phyloP scores from a whole-genome alignment of 2,113 vertebrate species.

The Trichomycterus rosablanca region DNA sequence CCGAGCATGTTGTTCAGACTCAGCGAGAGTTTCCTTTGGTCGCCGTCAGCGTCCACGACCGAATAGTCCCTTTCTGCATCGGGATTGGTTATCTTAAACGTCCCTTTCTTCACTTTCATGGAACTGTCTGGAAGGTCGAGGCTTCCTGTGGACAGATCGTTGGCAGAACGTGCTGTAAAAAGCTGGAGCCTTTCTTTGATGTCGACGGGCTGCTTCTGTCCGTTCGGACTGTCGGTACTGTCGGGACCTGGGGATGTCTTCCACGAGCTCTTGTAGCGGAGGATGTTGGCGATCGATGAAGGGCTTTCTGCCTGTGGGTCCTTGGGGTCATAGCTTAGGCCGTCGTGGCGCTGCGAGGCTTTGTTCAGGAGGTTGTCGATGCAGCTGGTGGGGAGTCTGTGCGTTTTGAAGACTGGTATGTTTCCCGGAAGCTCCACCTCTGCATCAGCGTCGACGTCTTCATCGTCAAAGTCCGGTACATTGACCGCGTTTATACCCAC shows the following conservation, averaged over 20 bases:
- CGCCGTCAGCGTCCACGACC: constrained; percentile 15
- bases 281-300: background rate
- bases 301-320: background rate
- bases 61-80: constrained; percentile 35
- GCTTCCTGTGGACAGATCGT: constrained; percentile 11
- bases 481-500: background rate
- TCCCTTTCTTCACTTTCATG: constrained; percentile 49
- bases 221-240: background rate
- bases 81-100: constrained; percentile 61
- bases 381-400: constrained; percentile 50
- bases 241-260: constrained; percentile 2
- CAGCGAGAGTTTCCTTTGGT: constrained; percentile 51
- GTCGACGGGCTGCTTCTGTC: constrained; percentile 39
- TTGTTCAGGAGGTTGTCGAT: constrained; percentile 23
- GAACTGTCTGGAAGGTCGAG: constrained; percentile 30
- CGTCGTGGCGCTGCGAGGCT: constrained; percentile 20
- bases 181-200: constrained; percentile 60
- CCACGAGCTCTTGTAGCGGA: constrained; percentile 38
- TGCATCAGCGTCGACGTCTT: constrained; percentile 26
- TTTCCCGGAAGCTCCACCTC: constrained; percentile 19
- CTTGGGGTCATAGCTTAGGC: constrained; percentile 3
- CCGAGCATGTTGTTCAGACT: constrained; percentile 68
- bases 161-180: constrained; percentile 28
- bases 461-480: constrained; percentile 26
- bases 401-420: constrained; percentile 60